Conservation (phyloP, 2,888 invertebrate genomes). For the Notocelia uddmanniana region DNA sequence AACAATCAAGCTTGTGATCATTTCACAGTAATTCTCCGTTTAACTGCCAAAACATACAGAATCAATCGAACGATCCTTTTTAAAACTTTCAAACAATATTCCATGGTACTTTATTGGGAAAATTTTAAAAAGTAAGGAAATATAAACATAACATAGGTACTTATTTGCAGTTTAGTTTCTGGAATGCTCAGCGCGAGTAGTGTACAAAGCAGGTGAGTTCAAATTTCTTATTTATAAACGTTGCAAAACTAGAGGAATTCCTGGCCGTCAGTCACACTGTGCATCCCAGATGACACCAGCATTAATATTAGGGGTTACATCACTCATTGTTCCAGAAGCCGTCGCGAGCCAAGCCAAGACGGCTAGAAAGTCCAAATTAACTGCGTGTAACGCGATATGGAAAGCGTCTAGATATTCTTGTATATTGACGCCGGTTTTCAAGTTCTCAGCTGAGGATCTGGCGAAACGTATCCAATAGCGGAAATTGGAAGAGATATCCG, state of each 20-base stretch:
- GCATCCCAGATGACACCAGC: constrained; percentile 31
- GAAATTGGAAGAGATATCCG: neutral
- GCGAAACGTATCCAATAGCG: neutral
- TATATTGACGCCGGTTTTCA: neutral
- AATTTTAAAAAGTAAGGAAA: neutral
- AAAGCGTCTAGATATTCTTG: constrained; percentile 12
- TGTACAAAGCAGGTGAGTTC: constrained; percentile 19
- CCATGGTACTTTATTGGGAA: neutral
- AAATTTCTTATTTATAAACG: constrained; percentile 39
- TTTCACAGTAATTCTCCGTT: neutral
- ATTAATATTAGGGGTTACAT: constrained; percentile 43
- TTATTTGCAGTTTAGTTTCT: neutral
- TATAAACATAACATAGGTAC: neutral
- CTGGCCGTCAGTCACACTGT: constrained; percentile 10
- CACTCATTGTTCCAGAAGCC: constrained; percentile 43
- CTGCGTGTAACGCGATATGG: constrained; percentile 25
- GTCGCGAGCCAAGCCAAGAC: constrained; percentile 26
- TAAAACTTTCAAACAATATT: neutral
- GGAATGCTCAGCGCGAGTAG: neutral
- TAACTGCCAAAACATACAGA: neutral
- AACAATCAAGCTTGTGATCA: neutral
- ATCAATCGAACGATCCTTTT: neutral
- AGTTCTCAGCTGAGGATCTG: neutral
- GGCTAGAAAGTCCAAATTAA: constrained; percentile 38
- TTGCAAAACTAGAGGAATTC: constrained; percentile 8